Base-by-base conservation (phyloP, 2,113 vertebrate species). In the sheep (Ovis aries) region DNA sequence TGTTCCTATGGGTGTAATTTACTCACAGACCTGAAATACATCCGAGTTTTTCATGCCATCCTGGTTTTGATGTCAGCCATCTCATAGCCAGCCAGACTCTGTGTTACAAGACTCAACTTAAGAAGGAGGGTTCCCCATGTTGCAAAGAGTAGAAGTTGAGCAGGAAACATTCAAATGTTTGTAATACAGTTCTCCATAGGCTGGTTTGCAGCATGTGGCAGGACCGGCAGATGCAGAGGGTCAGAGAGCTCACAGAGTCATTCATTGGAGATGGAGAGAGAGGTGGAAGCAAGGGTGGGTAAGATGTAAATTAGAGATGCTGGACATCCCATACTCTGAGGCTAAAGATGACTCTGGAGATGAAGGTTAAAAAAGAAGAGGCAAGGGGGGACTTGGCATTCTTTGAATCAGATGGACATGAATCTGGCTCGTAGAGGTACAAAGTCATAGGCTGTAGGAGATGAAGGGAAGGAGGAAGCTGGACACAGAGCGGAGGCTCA, bases 131-230 rank as follows among this genome's bases (percentile, higher is more conserved):
- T 19, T 27, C 14, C 4, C 21, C 40, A 3, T 31, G 8, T 64
- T 93, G 27, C 45, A 52, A 83, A 45, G 59, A 80, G 7, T 12
- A 60, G 60, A n/a, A n/a, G 4, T 15, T 31, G 9, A 84, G 33
- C 27, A 62, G 12, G 31, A 77, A 78, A 77, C 10, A 36, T 7
- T 36, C 48, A 15, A 31, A 17, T 45, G 4, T 48, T 33, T 8
- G 0, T 1, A 0, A 40, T 53, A 13, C 8, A 6, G 12, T 29
- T 77, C 60, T 64, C 25, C 10, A 3, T 36, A 7, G 27, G 23
- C 21, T 21, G 1, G 2, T 8, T n/a, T 11, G 3, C 25, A 6
- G 50, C 31, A 8, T 29, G 43, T 17, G 16, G n/a, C 7, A 31
- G 64, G 15, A 23, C 3, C 3, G 25, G 5, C 5, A 23, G 11